Evolutionary conservation across 2,888 invertebrate genomes (phyloP).

Genomic region (Leptopilina myrica): DNA sequence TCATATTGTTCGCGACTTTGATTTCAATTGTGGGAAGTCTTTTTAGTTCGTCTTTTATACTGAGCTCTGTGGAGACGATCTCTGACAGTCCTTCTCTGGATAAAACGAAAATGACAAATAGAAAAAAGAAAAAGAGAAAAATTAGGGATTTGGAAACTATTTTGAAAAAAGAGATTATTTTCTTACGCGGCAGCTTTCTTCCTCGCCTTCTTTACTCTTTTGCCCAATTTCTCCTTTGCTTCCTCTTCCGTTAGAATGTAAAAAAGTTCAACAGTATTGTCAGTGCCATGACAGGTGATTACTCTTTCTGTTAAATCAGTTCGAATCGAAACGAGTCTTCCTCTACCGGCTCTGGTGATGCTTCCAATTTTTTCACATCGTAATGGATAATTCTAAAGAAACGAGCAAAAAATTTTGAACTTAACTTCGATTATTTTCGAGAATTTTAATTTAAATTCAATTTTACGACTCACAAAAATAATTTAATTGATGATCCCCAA

Average conservation of each 20-base stretch:
- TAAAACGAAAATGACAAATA: not conserved
- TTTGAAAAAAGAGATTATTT: not conserved
- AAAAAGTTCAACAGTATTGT: constrained; percentile 89
- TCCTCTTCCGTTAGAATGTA: constrained; percentile 87
- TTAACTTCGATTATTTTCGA: too few relatives aligned
- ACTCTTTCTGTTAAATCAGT: constrained; percentile 85
- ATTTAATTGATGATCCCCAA: too few relatives aligned
- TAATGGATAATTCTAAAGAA: constrained; percentile 80
- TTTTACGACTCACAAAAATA: too few relatives aligned
- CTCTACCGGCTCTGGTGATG: constrained; percentile 87
- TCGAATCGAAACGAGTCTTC: constrained; percentile 86
- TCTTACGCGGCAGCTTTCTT: constrained; percentile 77
- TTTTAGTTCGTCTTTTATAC: constrained; percentile 85
- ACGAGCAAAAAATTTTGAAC: too few relatives aligned
- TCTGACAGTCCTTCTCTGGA: constrained; percentile 67
- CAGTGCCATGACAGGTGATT: constrained; percentile 90
- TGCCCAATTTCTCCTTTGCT: constrained; percentile 83
- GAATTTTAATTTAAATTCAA: too few relatives aligned
- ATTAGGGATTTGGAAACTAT: too few relatives aligned
- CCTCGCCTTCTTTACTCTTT: constrained; percentile 87
- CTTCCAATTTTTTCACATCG: constrained; percentile 88
- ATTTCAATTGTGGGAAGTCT: constrained; percentile 83
- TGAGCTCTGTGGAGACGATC: constrained; percentile 73
- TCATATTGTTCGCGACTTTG: constrained; percentile 10
- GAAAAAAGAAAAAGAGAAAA: too few relatives aligned